These are phyloP conservation scores for Drosophila rubida DNA, from an alignment of 2,888 invertebrate species.

Conservation along the genomic window DNA sequence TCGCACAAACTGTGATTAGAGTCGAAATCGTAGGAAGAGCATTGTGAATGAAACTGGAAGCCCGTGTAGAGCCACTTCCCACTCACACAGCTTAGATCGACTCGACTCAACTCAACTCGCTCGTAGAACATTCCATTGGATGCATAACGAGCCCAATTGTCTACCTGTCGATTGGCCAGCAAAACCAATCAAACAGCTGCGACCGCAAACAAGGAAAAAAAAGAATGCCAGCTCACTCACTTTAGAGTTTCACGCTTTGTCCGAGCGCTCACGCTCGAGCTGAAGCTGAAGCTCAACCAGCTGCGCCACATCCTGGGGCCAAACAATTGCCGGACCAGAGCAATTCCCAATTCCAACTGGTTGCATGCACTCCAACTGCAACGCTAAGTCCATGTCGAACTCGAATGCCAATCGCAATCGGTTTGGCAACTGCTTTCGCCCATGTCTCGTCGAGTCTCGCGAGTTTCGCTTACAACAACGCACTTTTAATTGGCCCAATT, in stretches of 20 bases:
- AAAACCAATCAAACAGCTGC: conserved; percentile 72
- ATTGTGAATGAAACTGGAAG: conserved; percentile 32
- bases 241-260: conserved; percentile 27
- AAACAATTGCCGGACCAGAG: conserved; percentile 36
- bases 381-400: background rate
- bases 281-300: conserved; percentile 5
- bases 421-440: conserved; percentile 31
- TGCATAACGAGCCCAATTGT: conserved; percentile 64
- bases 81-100: conserved; percentile 10
- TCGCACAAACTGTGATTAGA: conserved; percentile 30
- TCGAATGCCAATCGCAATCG: background rate
- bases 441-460: conserved; percentile 20
- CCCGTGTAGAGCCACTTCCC: conserved; percentile 33
- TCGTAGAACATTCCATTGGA: conserved; percentile 37
- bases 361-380: conserved; percentile 18
- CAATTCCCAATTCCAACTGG: conserved; percentile 35
- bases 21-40: conserved; percentile 45
- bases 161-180: conserved; percentile 63
- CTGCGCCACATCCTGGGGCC: conserved; percentile 63
- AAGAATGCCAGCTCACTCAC: conserved; percentile 21
- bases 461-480: conserved; percentile 39
- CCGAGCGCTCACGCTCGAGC: background rate
- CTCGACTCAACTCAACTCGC: background rate
- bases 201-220: conserved; percentile 11
- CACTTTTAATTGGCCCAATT: conserved; percentile 75